Conservation (phyloP, 2,113 vertebrate species). For the Porphyrio hochstetteri region DNA sequence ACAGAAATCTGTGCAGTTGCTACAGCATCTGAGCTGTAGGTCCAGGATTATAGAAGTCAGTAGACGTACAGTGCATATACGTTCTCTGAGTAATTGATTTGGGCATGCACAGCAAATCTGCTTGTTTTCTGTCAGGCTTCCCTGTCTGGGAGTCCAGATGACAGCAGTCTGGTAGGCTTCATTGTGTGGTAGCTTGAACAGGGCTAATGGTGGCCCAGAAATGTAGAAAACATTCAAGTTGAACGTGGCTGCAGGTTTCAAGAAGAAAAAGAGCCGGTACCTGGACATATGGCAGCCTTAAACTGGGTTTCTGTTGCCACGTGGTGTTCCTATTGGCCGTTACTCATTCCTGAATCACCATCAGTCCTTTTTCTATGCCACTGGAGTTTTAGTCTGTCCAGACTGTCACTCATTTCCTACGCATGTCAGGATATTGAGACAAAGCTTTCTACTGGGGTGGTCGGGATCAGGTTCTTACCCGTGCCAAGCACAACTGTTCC, state of each 20-base stretch:
- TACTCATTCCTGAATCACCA: conserved; percentile 39
- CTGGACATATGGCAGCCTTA: neutral
- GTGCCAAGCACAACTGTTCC: neutral
- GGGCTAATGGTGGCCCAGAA: neutral
- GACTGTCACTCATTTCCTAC: conserved; percentile 8
- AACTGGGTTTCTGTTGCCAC: neutral
- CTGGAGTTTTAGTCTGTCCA: neutral
- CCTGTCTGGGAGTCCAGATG: neutral
- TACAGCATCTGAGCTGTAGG: neutral
- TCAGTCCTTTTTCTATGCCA: neutral
- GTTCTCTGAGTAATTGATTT: neutral
- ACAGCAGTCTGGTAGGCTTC: neutral
- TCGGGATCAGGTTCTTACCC: neutral
- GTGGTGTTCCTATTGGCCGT: neutral
- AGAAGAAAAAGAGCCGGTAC: neutral
- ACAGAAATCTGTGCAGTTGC: neutral
- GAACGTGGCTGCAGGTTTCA: neutral
- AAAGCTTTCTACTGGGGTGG: neutral
- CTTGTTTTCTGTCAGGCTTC: neutral
- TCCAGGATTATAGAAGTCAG: neutral
- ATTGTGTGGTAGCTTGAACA: neutral
- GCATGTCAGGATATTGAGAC: neutral
- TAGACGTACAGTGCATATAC: neutral
- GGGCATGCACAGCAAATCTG: neutral
- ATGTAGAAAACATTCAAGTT: neutral